A percentile compares a stretch with the other conserved stretches of the same genome.
phyloP scores from a whole-genome alignment of 1,140 invertebrate genomes.

The Eriosoma lanigerum region DNA sequence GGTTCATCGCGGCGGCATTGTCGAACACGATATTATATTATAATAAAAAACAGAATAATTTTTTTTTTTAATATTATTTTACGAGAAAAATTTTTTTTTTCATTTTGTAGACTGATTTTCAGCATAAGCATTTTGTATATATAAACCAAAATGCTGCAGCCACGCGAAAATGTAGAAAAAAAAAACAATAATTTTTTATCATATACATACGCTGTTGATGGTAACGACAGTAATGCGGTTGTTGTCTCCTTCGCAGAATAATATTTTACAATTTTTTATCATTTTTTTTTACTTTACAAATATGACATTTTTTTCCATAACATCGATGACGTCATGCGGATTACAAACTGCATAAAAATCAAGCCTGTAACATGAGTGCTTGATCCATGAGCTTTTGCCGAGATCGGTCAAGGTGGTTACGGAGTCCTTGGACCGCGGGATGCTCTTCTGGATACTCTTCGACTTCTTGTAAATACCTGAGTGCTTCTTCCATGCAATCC shows the following conservation, averaged over 20 bases:
- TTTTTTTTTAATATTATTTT: no score
- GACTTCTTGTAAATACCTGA: conserved; percentile 59
- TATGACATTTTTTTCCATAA: no score
- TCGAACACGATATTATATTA: no score
- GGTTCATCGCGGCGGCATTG: no score
- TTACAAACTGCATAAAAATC: no score
- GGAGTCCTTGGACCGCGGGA: conserved; percentile 58
- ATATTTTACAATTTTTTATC: background rate
- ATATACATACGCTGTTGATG: conserved; percentile 3
- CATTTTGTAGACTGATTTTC: no score
- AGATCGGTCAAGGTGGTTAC: conserved; percentile 56
- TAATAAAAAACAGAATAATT: no score
- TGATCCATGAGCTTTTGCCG: conserved; percentile 53
- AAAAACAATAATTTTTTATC: conserved; percentile 9
- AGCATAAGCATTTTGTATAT: no score
- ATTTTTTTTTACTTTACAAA: no score
- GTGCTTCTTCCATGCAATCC: conserved; percentile 59
- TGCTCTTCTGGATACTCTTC: conserved; percentile 58
- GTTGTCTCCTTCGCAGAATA: background rate
- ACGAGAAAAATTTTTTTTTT: no score
- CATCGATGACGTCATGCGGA: no score
- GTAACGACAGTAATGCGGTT: conserved; percentile 36
- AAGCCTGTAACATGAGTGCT: conserved; percentile 50
- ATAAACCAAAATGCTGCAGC: no score
- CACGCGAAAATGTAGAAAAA: background rate